A percentile compares a stretch with the other conserved stretches of the same genome.
These are phyloP conservation scores for Drosophila rellima DNA, from an alignment of 2,888 invertebrate species.

Conservation along the genomic window DNA sequence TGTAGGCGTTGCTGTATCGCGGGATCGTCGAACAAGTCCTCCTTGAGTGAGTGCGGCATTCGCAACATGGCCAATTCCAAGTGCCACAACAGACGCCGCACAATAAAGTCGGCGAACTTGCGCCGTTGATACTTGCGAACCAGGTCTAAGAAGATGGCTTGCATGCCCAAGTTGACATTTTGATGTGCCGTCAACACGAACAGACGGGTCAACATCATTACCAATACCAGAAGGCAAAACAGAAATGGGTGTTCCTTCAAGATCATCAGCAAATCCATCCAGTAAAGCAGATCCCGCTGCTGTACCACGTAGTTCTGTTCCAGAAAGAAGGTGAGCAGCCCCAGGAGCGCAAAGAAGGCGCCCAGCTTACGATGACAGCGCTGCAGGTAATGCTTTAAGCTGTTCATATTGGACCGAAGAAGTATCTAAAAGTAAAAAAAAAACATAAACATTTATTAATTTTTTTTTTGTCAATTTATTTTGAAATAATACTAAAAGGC, in stretches of 20 bases:
- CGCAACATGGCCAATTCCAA: conserved; percentile 42
- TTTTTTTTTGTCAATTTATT: neutral
- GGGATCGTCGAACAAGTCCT: conserved; percentile 8
- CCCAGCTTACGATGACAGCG: conserved; percentile 11
- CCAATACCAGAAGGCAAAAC: neutral
- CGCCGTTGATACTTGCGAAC: neutral
- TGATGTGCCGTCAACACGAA: neutral
- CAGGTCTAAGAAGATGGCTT: neutral
- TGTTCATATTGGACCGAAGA: conserved; percentile 18
- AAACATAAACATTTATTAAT: neutral
- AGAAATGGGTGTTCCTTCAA: neutral
- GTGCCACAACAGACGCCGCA: conserved; percentile 56
- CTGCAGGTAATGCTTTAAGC: conserved; percentile 14
- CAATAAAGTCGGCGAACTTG: conserved; percentile 41
- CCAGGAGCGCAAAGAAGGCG: neutral
- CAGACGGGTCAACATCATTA: neutral
- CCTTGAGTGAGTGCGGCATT: conserved; percentile 4
- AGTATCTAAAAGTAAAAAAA: neutral
- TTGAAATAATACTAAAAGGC: conserved; percentile 11
- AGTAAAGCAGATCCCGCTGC: conserved; percentile 27
- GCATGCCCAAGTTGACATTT: neutral
- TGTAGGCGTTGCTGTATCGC: neutral
- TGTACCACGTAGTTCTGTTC: conserved; percentile 4
- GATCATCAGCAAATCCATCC: neutral
- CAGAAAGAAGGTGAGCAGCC: conserved; percentile 2